Percentiles rank a stretch among this genome's conserved stretches.
Conservation (phyloP, 2,888 invertebrate species). For the Dysmachus trigonus region DNA sequence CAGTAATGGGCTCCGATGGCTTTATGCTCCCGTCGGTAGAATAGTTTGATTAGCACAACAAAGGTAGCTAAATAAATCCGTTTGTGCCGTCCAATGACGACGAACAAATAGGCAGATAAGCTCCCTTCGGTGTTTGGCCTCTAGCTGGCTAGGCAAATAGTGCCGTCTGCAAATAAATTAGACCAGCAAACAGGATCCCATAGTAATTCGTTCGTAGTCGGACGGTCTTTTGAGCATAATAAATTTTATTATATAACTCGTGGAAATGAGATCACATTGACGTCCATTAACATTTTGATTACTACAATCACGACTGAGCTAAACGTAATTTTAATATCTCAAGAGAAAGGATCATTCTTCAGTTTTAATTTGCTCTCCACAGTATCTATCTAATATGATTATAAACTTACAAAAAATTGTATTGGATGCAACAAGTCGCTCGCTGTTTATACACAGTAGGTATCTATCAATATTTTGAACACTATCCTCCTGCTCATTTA, state of each 20-base stretch:
- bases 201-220: not conserved
- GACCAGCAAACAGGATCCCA: not conserved
- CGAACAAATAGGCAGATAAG: not conserved
- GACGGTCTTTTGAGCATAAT: not conserved
- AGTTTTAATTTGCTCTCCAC: too few species aligned
- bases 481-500: too few species aligned
- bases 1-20: constrained; percentile 30
- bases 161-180: constrained; percentile 6
- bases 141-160: not conserved
- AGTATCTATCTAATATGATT: too few species aligned
- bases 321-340: not conserved
- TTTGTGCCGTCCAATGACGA: not conserved
- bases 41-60: constrained; percentile 5
- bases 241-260: not conserved
- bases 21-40: not conserved
- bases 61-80: constrained; percentile 12
- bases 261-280: not conserved
- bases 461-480: too few species aligned
- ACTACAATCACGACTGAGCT: not conserved
- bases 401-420: too few species aligned
- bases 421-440: too few species aligned
- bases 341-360: too few species aligned
- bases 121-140: not conserved
- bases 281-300: not conserved
- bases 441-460: too few species aligned